A percentile compares a stretch with the other conserved stretches of the same genome.
phyloP scores from a whole-genome alignment of 1,140 invertebrate species.

The Leptopilina boulardi region DNA sequence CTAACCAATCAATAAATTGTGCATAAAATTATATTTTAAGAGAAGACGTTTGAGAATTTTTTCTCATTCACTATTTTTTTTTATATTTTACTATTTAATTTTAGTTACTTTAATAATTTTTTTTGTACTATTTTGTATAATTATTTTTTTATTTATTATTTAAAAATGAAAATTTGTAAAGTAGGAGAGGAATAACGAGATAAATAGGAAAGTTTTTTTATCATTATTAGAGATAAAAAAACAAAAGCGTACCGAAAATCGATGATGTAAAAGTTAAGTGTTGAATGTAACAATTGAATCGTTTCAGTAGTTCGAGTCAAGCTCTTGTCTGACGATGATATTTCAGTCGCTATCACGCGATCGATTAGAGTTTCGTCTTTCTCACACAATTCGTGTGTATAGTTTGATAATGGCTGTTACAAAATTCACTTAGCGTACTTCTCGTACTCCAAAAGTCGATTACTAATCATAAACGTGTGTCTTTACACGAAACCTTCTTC shows the following conservation, averaged over 20 bases:
- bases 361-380: conserved; percentile 21
- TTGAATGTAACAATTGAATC: conserved; percentile 6
- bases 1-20: not conserved
- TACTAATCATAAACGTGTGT: conserved; percentile 51
- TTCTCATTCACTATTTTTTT: too few species aligned
- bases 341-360: conserved; percentile 14
- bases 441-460: conserved; percentile 48
- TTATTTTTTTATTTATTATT: too few species aligned
- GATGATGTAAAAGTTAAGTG: conserved; percentile 1
- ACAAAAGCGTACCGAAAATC: conserved; percentile 6
- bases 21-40: not conserved
- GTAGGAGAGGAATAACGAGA: too few species aligned
- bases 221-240: not conserved
- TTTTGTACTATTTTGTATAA: too few species aligned
- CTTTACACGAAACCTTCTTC: conserved; percentile 29
- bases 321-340: not conserved
- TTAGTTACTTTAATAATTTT: too few species aligned
- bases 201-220: not conserved
- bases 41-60: too few species aligned
- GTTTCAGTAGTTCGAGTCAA: conserved; percentile 13
- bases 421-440: conserved; percentile 47
- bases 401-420: conserved; percentile 35
- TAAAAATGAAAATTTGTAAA: too few species aligned
- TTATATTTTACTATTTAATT: too few species aligned
- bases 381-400: conserved; percentile 1